Percentiles rank a stretch among this genome's conserved stretches.
phyloP scores from a whole-genome alignment of 2,888 invertebrate genomes.

The Salticus scenicus region DNA sequence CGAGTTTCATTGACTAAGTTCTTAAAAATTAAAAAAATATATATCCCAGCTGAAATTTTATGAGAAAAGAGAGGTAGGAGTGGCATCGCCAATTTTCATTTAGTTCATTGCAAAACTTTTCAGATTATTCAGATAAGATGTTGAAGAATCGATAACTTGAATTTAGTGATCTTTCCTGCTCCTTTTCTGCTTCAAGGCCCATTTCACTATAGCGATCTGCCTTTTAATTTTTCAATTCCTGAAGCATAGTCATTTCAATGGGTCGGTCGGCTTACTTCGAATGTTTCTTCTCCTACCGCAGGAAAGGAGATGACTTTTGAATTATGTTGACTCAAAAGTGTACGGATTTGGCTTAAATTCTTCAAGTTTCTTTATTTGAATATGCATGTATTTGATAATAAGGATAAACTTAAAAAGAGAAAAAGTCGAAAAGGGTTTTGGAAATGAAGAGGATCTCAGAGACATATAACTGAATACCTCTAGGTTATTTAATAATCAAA shows the following conservation, averaged over 20 bases:
- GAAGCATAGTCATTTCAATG: neutral
- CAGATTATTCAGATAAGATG: slow-evolving; percentile 22
- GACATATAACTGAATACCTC: neutral
- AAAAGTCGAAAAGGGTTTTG: neutral
- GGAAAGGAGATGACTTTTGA: slow-evolving; percentile 8
- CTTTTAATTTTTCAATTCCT: slow-evolving; percentile 16
- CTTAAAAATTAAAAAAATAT: too few relatives aligned
- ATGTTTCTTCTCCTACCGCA: slow-evolving; percentile 6
- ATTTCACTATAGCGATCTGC: neutral
- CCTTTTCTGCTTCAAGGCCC: slow-evolving; percentile 14
- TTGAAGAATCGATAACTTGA: slow-evolving; percentile 16
- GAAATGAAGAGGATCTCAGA: neutral
- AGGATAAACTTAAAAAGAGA: neutral
- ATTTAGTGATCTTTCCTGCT: slow-evolving; percentile 11
- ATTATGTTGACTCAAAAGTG: slow-evolving; percentile 6
- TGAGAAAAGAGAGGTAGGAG: neutral
- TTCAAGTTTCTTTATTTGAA: neutral
- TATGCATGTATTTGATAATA: neutral
- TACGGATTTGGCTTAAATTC: neutral
- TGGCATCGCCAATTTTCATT: slow-evolving; percentile 10
- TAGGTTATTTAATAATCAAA: neutral
- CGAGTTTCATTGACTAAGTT: too few relatives aligned
- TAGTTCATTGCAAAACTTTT: slow-evolving; percentile 8
- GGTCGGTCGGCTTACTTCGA: neutral
- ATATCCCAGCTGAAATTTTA: too few relatives aligned